phyloP scores from a whole-genome alignment of 1,140 invertebrate genomes.

The Euwallacea fornicatus region DNA sequence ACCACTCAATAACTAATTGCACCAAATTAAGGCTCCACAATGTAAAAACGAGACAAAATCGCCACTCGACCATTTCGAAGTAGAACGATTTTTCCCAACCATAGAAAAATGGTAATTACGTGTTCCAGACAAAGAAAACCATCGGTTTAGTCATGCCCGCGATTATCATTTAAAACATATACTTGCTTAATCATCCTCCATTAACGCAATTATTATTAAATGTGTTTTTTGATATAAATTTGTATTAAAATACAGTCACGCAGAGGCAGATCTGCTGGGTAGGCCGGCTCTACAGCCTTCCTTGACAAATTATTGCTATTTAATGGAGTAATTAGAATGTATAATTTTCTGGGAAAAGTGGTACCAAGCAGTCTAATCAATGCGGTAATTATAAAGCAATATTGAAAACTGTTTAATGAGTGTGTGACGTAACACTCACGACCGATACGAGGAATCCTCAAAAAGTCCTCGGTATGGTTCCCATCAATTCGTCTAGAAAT shows the following conservation, averaged over 20 bases:
- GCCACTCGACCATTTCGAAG: conserved; percentile 1
- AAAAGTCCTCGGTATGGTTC: background rate
- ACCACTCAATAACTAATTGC: conserved; percentile 2
- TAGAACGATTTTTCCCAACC: conserved; percentile 4
- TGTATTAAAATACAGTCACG: background rate
- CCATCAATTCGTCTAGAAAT: background rate
- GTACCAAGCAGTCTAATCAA: conserved; percentile 1
- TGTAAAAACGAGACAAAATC: background rate
- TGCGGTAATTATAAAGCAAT: background rate
- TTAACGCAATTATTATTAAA: background rate
- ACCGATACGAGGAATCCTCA: background rate
- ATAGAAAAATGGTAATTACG: conserved; percentile 7
- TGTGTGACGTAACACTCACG: background rate
- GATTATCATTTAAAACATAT: conserved; percentile 5
- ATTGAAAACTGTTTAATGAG: background rate
- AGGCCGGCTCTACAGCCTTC: background rate
- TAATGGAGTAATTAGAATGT: background rate
- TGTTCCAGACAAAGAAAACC: conserved; percentile 1
- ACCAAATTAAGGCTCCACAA: background rate
- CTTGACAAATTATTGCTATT: background rate
- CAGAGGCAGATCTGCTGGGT: background rate
- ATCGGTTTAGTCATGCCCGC: background rate
- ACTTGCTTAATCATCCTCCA: conserved; percentile 3
- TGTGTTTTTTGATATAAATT: background rate
- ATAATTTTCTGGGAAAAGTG: conserved; percentile 1